Evolutionary conservation across 2,113 vertebrate species (phyloP), one percentile per base, ranked within the genome.

Genomic region (Bubalus kerabau): DNA sequence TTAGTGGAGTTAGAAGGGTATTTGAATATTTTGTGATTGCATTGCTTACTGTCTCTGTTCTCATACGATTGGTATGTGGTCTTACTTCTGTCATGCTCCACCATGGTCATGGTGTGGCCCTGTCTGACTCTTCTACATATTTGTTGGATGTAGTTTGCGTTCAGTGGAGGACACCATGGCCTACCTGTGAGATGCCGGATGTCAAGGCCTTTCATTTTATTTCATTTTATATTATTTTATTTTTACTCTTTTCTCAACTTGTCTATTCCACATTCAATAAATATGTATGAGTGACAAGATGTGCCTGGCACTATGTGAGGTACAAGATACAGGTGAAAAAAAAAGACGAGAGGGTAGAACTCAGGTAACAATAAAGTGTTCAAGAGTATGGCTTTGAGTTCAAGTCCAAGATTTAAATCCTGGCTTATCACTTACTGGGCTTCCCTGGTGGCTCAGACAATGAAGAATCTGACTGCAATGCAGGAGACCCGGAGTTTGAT

Each of bases 81-180:
- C 64, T 95, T 48, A 19, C n/a, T 71, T 76, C 40, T 26, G 7
- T 26, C 32, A 10, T 14, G 16, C 13, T 59, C 32, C 12, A 52
- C 32, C 6, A 2, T 6, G 9, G 11, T 76, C 1, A 1, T 30
- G 9, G 14, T 9, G 6, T 16, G 3, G 10, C 24, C 15, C 24
- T 59, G 7, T 54, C 50, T 76, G 48, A 64, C 26, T 30, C 46
- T 15, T 54, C 36, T 40, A 3, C 8, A 50, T 92, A 52, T 81
- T 74, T 60, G 62, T 32, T 81, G 94, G 32, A 1, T 40, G 30
- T n/a, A 23, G 24, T 78, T 87, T 67, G 50, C 54, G 43, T 78
- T 89, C 4, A 36, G 14, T 64, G 81, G 28, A 56, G 32, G 48
- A 36, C 23, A 23, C n/a, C 10, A 5, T 15, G 16, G 24, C 7